Percentiles rank a stretch among this genome's conserved stretches.
These are phyloP conservation scores for Oscheius sp. DNA, from an alignment of 1,140 invertebrate species.

Conservation along the genomic window DNA sequence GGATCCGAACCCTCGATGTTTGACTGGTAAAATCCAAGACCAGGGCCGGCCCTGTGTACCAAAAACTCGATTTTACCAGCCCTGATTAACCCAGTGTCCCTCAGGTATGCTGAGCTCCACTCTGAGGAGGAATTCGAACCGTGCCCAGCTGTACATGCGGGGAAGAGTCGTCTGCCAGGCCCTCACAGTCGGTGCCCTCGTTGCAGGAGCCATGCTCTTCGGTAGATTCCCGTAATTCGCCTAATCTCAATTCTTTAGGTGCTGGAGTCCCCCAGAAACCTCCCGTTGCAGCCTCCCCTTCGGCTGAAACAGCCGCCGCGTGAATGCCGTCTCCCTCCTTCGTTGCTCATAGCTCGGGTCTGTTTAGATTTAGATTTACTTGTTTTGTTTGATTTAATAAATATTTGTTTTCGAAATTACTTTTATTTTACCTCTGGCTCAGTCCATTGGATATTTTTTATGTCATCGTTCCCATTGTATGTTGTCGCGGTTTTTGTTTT, in stretches of 20 bases:
- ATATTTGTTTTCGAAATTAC: not conserved
- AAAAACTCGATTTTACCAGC: too few species aligned
- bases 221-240: constrained; percentile 15
- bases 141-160: constrained; percentile 49
- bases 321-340: too few species aligned
- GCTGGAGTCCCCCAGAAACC: too few species aligned
- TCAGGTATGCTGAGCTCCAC: constrained; percentile 47
- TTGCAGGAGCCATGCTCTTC: constrained; percentile 42
- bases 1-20: too few species aligned
- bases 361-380: not conserved
- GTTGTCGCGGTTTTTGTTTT: not conserved
- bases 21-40: too few species aligned
- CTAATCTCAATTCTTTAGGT: too few species aligned
- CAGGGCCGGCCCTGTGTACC: too few species aligned
- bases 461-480: not conserved
- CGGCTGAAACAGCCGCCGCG: too few species aligned
- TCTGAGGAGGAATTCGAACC: constrained; percentile 43
- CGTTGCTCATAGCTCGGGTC: not conserved
- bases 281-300: too few species aligned
- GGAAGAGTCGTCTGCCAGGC: constrained; percentile 44
- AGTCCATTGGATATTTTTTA: not conserved
- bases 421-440: not conserved
- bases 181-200: constrained; percentile 46
- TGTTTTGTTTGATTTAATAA: not conserved
- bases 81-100: too few species aligned